Base-by-base conservation (phyloP, 2,113 vertebrate species). In the Odontesthes bonariensis region DNA sequence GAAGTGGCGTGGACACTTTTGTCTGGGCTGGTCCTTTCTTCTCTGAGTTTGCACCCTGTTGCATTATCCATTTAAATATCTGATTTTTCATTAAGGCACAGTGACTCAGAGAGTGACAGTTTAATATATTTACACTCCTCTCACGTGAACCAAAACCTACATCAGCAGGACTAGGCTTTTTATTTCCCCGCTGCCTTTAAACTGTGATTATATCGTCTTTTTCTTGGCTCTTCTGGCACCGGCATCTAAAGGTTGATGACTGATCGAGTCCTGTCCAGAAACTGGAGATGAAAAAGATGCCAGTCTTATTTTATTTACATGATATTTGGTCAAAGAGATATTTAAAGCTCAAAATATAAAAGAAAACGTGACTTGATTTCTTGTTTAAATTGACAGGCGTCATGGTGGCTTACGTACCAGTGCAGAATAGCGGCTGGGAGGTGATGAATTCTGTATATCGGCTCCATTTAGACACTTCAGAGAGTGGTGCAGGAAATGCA, bases 161-260 rank as follows among this genome's bases (percentile, higher is more conserved):
- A 73, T 83, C 67, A 69, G 13, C 64, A 19, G 19, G 38, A 38
- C 73, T 9, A 14, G 33, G 46, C 10, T 8, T 79, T 74, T 19
- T 82, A 63, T 81, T 86, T 79, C 76, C 84, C 77, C 79, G 4
- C 72, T 83, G 84, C 81, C 77, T 79, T 81, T 77, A 73, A 69
- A 81, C 73, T 65, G 81, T 83, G 65, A 83, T 83, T 84, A 81
- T 51, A 12, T 56, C n/a, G 51, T 68, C 53, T 79, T 20, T 66
- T 51, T 77, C 62, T 76, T 69, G 66, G 73, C 76, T 67, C 40
- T 70, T 61, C 56, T 63, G 67, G 58, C 65, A 12, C n/a, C 8
- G 16, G 27, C 7, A 0, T 66, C 62, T 79, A 79, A 77, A 80
- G 40, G 79, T 61, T 63, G 56, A 72, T 77, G 82, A 81, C 75